Conservation (phyloP, 2,113 vertebrate species). For the Halcyon malimbica region DNA sequence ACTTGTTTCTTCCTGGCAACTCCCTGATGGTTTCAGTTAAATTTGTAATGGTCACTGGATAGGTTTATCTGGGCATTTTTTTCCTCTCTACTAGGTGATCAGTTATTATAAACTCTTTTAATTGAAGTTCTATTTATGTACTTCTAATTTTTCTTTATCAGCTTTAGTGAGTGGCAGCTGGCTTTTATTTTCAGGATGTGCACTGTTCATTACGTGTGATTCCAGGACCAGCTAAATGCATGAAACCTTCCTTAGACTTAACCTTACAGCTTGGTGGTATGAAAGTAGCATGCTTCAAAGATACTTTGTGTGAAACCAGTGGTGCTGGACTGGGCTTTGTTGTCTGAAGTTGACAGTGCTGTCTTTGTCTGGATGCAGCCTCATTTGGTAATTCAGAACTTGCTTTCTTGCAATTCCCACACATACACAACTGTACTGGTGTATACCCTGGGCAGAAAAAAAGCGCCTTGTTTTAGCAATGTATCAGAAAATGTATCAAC, state of each 20-base stretch:
- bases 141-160: not conserved
- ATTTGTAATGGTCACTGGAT: not conserved
- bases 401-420: slow-evolving; percentile 25
- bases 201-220: slow-evolving; percentile 36
- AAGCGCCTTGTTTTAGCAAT: not conserved
- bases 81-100: not conserved
- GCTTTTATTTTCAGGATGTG: slow-evolving; percentile 52
- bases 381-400: slow-evolving; percentile 32
- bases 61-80: not conserved
- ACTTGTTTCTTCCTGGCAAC: not conserved
- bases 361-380: slow-evolving; percentile 42
- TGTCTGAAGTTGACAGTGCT: slow-evolving; percentile 46
- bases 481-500: not conserved
- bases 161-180: slow-evolving; percentile 24
- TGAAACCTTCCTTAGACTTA: slow-evolving; percentile 52
- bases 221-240: slow-evolving; percentile 1
- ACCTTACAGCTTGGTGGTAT: slow-evolving; percentile 4
- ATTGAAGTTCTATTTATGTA: not conserved
- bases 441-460: not conserved
- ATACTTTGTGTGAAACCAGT: slow-evolving; percentile 49
- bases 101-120: not conserved
- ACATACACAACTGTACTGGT: not conserved
- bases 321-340: slow-evolving; percentile 61
- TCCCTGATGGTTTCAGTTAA: not conserved
- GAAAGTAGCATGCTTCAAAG: slow-evolving; percentile 51